phyloP scores from a whole-genome alignment of 2,888 invertebrate genomes.

The Agrochola macilenta region DNA sequence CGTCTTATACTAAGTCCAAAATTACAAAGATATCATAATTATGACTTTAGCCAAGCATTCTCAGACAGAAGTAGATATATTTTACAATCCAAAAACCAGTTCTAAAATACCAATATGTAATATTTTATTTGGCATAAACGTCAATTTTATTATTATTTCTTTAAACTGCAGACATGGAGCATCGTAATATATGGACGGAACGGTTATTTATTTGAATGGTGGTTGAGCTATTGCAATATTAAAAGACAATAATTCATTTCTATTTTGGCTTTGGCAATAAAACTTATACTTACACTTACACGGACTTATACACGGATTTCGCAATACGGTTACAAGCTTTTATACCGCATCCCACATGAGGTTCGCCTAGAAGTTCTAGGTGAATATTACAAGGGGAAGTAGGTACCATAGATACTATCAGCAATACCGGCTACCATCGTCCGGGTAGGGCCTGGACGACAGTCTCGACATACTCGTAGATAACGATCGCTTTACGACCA shows the following conservation, averaged over 20 bases:
- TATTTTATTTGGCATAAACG: constrained; percentile 33
- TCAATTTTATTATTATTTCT: constrained; percentile 39
- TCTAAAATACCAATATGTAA: constrained; percentile 10
- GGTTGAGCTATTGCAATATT: constrained; percentile 5
- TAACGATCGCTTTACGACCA: too few relatives aligned
- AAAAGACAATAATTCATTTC: constrained; percentile 3
- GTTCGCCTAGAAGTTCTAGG: too few relatives aligned
- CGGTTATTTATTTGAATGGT: constrained; percentile 24
- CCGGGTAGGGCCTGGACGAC: too few relatives aligned
- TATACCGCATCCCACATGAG: not conserved
- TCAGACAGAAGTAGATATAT: not conserved
- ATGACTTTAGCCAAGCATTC: not conserved
- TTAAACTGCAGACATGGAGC: not conserved
- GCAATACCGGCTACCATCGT: too few relatives aligned
- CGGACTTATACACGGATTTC: not conserved
- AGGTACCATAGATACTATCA: too few relatives aligned
- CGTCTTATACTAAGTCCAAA: not conserved
- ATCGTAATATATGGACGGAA: constrained; percentile 39
- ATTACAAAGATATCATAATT: not conserved
- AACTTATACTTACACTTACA: constrained; percentile 1
- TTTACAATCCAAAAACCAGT: constrained; percentile 32
- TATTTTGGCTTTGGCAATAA: constrained; percentile 4
- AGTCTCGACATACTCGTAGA: too few relatives aligned
- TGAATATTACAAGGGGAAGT: too few relatives aligned
- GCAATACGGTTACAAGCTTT: not conserved